Evolutionary conservation across 2,888 invertebrate species (phyloP), one percentile per base, ranked within the genome.

Genomic region (Deilephila elpenor): DNA sequence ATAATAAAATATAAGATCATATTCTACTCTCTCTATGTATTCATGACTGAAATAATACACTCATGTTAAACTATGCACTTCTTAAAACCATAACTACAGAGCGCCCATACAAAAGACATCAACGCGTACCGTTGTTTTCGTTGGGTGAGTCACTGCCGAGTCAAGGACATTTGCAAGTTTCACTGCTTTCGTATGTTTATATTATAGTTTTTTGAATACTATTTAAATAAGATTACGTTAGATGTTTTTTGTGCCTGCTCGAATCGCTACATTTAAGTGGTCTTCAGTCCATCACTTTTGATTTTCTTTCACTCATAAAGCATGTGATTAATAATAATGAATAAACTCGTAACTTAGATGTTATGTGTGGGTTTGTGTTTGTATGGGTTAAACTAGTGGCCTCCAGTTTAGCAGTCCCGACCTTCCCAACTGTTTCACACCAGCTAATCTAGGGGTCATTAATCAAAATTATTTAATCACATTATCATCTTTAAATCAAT

Each of bases 21-120:
- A 17, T 20, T 51, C 8, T 44, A 67, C 64, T 44, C 64, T 44
- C 64, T 44, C 44, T 6, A 19, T 62, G 34, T 34, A 32, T 62
- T 67, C 20, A 44, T 25, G 6, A 25, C 25, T 67, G 64, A 67
- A 44, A 51, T 37, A 62, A n/a, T 67, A 67, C 25, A 25, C 25
- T 67, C 51, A 67, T 25, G 17, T 25, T 51, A 25, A 67, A 44
- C 51, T 67, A 51, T 29, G 67, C 25, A 51, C 51, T 25, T 25
- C 20, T 11, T 44, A 44, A 44, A 17, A 25, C 25, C 25, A 34
- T 34, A 29, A 67, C 29, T 44, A 44, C 67, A 17, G 44, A 44
- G 44, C 76, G 84, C 78, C 75, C 25, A 73, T 73, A 73, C 67
- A 85, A 86, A 88, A 87, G 88, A 88, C 82, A 82, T 87, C 84